Percentiles rank a stretch among this genome's conserved stretches.
Evolutionary conservation across 2,797 vertebrate species (phyloP).

Genomic region (Tapera naevia): DNA sequence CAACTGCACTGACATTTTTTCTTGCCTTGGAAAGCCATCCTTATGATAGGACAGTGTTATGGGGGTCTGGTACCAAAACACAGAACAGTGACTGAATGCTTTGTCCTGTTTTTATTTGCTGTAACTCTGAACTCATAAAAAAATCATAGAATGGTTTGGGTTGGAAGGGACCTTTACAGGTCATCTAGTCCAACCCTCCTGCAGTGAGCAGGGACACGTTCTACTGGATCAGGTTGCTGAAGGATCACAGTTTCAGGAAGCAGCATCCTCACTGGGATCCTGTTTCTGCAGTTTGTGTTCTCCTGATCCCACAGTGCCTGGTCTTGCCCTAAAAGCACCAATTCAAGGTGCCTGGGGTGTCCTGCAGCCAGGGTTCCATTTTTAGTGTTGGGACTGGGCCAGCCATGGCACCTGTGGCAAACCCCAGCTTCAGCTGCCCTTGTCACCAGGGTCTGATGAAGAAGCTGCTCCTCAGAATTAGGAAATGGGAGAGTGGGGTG

Average conservation of each 20-base stretch:
- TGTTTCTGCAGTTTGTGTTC: background rate
- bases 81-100: background rate
- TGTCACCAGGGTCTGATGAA: rapidly evolving
- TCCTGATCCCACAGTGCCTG: background rate
- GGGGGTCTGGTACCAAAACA: background rate
- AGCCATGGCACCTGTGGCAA: background rate
- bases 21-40: background rate
- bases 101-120: background rate
- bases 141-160: too few relatives aligned
- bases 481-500: background rate
- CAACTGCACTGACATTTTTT: background rate
- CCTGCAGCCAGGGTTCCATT: conserved; percentile 11
- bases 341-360: rapidly evolving
- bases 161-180: too few relatives aligned
- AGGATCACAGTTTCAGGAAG: background rate
- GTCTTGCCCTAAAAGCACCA: background rate
- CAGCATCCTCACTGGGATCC: too few relatives aligned
- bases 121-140: background rate
- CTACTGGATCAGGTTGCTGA: too few relatives aligned
- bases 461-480: background rate
- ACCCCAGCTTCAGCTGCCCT: background rate
- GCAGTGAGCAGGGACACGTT: too few relatives aligned
- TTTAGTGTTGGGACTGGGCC: background rate
- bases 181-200: too few relatives aligned
- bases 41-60: rapidly evolving